phyloP scores from a whole-genome alignment of 1,140 invertebrate species.

The Pseudachorutes palmiensis region DNA sequence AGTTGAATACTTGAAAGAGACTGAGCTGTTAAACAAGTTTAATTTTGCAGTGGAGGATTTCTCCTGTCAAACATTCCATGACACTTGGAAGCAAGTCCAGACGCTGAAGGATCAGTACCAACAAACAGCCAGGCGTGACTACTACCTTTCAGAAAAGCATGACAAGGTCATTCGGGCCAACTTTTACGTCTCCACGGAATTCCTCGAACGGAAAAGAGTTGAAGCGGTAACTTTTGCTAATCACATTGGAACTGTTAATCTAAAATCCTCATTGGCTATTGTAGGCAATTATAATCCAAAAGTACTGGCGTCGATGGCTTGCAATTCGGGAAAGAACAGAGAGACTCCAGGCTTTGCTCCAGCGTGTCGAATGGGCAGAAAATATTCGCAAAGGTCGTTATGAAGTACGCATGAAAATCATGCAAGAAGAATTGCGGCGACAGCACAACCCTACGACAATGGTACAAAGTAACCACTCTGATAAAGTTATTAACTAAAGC shows the following conservation, averaged over 20 bases:
- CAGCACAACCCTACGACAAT: conserved; percentile 29
- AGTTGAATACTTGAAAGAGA: no score
- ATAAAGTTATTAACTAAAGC: neutral
- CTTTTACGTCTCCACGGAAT: conserved; percentile 10
- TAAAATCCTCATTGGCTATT: neutral
- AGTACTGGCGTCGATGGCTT: conserved; percentile 32
- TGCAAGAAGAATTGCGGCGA: conserved; percentile 32
- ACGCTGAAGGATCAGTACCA: conserved; percentile 20
- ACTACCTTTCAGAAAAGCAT: conserved; percentile 11
- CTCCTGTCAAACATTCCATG: conserved; percentile 17
- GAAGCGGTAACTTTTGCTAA: conserved; percentile 17
- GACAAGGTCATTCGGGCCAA: conserved; percentile 17
- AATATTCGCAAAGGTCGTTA: conserved; percentile 29
- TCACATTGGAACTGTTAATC: conserved; percentile 1
- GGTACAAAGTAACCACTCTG: conserved; percentile 8
- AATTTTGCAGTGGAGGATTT: conserved; percentile 9
- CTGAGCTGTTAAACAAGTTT: neutral
- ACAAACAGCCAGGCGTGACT: conserved; percentile 30
- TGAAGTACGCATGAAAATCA: conserved; percentile 26
- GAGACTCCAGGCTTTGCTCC: conserved; percentile 25
- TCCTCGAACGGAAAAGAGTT: conserved; percentile 4
- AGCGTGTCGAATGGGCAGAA: conserved; percentile 32
- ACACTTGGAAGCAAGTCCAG: conserved; percentile 18
- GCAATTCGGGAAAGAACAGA: conserved; percentile 24
- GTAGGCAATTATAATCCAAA: conserved; percentile 31